Base-by-base conservation (phyloP, 2,888 invertebrate species). In the Microdon myrmicae region DNA sequence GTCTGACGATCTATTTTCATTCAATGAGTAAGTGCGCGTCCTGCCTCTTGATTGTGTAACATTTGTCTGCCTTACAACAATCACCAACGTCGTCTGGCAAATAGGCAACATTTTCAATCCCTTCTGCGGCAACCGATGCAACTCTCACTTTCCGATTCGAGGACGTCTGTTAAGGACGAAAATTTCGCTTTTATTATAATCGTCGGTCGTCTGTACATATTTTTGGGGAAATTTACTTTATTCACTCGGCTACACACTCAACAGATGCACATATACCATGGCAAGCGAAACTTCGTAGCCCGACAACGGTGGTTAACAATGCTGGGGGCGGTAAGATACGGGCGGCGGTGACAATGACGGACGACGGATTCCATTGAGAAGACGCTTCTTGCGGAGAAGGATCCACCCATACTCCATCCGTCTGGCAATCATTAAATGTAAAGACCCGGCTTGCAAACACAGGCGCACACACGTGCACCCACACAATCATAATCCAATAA, bases 121-220 rank as follows among this genome's bases (percentile, higher is more conserved):
- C 22, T 12, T 20, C 49, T 29, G 32, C 13, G 19, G 25, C 22
- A n/a, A 9, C 45, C 32, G 43, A 53, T 47, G 56, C 58, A 56
- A 64, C 64, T 64, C 64, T 64, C 58, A 53, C 64, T 64, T 64
- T 64, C 38, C 43, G 43, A 58, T 64, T 64, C 35, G 51, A 64
- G 64, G 64, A 64, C 64, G 64, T 64, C 58, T 58, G 64, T 58
- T 58, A 64, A 64, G 64, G 64, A 58, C 64, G 64, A 64, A 64
- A 56, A 58, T 64, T 64, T 64, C 64, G 39, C 64, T 64, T 58
- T 64, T 64, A 64, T 64, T 58, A 64, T 64, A 32, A 56, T 51
- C 31, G 23, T 45, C 48, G 45, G 23, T 29, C 7, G 3, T 5
- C 9, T 35, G 25, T 51, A 43, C 14, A 26, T 43, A 43, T 47